A percentile compares a stretch with the other conserved stretches of the same genome.
Evolutionary conservation across 2,888 invertebrate genomes (phyloP).

Genomic region (Choreutis nemorana): DNA sequence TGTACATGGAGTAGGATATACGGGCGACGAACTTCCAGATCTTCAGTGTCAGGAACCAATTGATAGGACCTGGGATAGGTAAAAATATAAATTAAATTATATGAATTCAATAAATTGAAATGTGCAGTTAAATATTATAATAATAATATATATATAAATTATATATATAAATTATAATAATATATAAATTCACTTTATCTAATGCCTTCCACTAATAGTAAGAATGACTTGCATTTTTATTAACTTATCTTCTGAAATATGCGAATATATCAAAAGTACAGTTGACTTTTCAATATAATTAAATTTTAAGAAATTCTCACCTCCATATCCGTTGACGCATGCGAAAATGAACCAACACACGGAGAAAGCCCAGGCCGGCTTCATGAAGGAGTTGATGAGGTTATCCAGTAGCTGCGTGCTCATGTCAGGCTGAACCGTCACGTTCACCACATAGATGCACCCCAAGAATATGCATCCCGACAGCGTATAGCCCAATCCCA

Average conservation of each 20-base stretch:
- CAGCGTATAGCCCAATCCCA: background rate
- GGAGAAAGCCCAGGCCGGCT: slow-evolving; percentile 34
- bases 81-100: background rate
- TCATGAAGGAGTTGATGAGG: slow-evolving; percentile 26
- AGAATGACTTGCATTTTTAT: too few relatives aligned
- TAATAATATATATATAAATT: too few relatives aligned
- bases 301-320: slow-evolving; percentile 18
- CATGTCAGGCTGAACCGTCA: slow-evolving; percentile 16
- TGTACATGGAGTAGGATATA: slow-evolving; percentile 44
- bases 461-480: background rate
- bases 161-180: too few relatives aligned
- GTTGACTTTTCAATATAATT: too few relatives aligned
- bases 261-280: too few relatives aligned
- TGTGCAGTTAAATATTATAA: too few relatives aligned
- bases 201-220: too few relatives aligned
- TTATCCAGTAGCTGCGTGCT: slow-evolving; percentile 18
- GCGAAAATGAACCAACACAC: slow-evolving; percentile 39
- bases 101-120: too few relatives aligned
- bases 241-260: too few relatives aligned
- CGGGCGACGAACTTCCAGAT: slow-evolving; percentile 33
- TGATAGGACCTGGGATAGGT: slow-evolving; percentile 22
- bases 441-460: slow-evolving; percentile 15
- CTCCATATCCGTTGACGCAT: slow-evolving; percentile 41
- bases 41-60: slow-evolving; percentile 33
- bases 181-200: too few relatives aligned